phyloP scores from a whole-genome alignment of 2,113 vertebrate genomes.

The Puffinus mauretanicus region DNA sequence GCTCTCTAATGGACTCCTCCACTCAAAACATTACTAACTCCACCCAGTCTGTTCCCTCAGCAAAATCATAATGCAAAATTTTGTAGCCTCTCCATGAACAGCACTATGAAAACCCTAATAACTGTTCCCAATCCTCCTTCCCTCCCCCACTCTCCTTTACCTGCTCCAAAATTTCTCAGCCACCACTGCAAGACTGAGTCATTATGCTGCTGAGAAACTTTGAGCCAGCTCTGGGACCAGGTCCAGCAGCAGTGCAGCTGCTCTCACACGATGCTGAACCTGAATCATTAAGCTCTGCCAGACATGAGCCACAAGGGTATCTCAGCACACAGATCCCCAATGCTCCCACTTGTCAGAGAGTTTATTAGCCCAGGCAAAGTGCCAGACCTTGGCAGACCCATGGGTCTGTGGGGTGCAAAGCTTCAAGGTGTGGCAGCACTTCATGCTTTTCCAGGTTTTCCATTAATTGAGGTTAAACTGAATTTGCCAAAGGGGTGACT shows the following conservation, averaged over 20 bases:
- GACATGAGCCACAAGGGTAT: constrained; percentile 47
- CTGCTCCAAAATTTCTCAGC: constrained; percentile 45
- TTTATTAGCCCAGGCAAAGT: constrained; percentile 53
- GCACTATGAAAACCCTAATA: rapidly evolving
- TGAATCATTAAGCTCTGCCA: constrained; percentile 50
- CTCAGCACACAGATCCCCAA: constrained; percentile 15
- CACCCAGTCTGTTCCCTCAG: neutral
- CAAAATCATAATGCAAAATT: neutral
- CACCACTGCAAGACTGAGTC: constrained; percentile 49
- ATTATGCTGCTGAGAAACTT: constrained; percentile 37
- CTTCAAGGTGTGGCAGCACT: constrained; percentile 36
- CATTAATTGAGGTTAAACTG: constrained; percentile 39
- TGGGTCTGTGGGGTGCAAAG: constrained; percentile 1
- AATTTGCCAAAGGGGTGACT: constrained; percentile 21
- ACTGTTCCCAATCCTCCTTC: neutral
- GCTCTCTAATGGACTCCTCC: neutral
- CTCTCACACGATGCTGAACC: constrained; percentile 48
- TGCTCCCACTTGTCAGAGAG: neutral
- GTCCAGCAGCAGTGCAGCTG: constrained; percentile 57
- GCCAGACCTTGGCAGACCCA: constrained; percentile 47
- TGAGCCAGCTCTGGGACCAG: constrained; percentile 42
- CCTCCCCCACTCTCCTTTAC: constrained; percentile 1
- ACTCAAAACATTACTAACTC: neutral
- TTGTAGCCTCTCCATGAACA: neutral
- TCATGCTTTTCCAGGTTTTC: constrained; percentile 25